These are phyloP conservation scores for Gryllus longicercus DNA, from an alignment of 2,888 invertebrate species.

Conservation along the genomic window DNA sequence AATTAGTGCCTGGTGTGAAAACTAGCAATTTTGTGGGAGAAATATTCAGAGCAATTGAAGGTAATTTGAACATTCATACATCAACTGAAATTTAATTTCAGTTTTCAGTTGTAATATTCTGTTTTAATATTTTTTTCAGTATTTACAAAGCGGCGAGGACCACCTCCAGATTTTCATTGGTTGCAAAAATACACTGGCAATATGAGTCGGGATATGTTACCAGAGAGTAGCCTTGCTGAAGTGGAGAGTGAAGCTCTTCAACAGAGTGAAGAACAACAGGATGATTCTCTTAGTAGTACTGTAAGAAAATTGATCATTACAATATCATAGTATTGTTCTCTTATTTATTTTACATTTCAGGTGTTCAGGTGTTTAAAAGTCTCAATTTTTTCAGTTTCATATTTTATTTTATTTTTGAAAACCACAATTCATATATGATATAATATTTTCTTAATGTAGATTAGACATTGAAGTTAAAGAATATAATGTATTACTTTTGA, in stretches of 20 bases:
- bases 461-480: too few species aligned
- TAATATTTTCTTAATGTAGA: too few species aligned
- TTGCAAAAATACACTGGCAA: conserved; percentile 38
- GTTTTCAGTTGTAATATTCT: not conserved
- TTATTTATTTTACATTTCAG: not conserved
- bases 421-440: too few species aligned
- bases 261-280: conserved; percentile 21
- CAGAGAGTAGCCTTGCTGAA: not conserved
- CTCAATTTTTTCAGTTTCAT: too few species aligned
- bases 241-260: not conserved
- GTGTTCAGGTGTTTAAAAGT: not conserved
- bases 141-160: conserved; percentile 39
- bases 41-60: conserved; percentile 68
- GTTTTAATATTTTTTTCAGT: conserved; percentile 35
- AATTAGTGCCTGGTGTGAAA: conserved; percentile 56
- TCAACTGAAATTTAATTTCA: too few species aligned
- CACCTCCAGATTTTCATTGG: conserved; percentile 43
- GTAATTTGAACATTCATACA: conserved; percentile 44
- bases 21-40: conserved; percentile 72
- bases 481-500: too few species aligned
- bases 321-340: not conserved
- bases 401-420: too few species aligned
- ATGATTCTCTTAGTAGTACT: conserved; percentile 26
- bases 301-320: conserved; percentile 19
- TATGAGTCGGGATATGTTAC: not conserved